Evolutionary conservation across 2,888 invertebrate species (phyloP).

Genomic region (Euplagia quadripunctaria): DNA sequence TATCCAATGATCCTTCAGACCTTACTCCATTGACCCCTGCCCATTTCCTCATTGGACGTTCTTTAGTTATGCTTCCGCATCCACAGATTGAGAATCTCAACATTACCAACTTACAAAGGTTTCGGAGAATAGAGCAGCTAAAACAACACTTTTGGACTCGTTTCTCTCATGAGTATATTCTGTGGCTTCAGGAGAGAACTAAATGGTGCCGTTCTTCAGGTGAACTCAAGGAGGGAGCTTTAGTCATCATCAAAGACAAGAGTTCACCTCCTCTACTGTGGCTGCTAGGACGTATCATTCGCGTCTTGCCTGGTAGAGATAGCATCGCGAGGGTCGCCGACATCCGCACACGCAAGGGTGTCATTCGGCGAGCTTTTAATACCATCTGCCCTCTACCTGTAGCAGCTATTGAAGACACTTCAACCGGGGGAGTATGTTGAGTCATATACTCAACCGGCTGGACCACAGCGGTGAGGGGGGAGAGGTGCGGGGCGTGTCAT

Average conservation of each 20-base stretch:
- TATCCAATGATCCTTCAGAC: conserved; percentile 23
- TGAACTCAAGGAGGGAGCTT: conserved; percentile 4
- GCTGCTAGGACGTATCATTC: conserved; percentile 12
- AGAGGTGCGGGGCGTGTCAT: no score
- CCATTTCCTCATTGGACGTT: not conserved
- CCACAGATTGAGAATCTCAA: not conserved
- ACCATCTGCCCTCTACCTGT: not conserved
- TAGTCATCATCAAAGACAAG: conserved; percentile 9
- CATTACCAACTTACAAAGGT: not conserved
- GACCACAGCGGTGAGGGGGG: no score
- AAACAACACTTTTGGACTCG: no score
- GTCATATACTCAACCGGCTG: not conserved
- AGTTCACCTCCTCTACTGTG: conserved; percentile 10
- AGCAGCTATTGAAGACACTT: not conserved
- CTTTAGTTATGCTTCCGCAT: no score
- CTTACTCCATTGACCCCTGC: conserved; percentile 7
- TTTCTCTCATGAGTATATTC: no score
- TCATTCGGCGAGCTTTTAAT: not conserved
- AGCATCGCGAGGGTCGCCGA: conserved; percentile 19
- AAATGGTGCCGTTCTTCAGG: conserved; percentile 21
- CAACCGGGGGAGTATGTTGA: conserved; percentile 5
- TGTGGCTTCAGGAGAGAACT: not conserved
- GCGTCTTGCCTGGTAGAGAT: conserved; percentile 14
- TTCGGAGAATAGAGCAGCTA: no score
- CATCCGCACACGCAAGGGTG: conserved; percentile 20